These are phyloP conservation scores for Malthinus flaveolus DNA, from an alignment of 2,888 invertebrate species.

Conservation along the genomic window DNA sequence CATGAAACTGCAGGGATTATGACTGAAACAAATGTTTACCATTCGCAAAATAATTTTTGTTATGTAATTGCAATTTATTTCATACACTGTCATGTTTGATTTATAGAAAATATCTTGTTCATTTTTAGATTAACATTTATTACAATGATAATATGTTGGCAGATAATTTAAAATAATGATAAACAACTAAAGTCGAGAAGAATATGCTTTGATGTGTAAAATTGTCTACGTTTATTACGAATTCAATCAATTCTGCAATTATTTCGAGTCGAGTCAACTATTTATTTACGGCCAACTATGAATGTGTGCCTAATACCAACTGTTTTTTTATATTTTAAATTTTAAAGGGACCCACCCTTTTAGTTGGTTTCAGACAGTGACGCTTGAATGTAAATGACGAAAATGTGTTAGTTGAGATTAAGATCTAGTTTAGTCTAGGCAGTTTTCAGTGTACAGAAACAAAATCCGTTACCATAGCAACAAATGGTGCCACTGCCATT, in stretches of 20 bases:
- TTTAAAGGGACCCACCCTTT: too few species aligned
- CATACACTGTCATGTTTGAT: neutral
- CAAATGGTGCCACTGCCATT: too few species aligned
- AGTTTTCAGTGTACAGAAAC: too few species aligned
- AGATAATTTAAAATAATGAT: constrained; percentile 14
- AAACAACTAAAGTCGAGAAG: constrained; percentile 5
- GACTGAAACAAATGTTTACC: constrained; percentile 18
- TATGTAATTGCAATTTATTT: neutral
- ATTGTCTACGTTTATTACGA: neutral
- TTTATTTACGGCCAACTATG: too few species aligned
- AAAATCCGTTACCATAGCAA: too few species aligned
- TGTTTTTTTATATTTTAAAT: too few species aligned
- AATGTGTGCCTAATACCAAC: too few species aligned
- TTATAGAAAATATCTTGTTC: neutral
- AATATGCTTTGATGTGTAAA: neutral
- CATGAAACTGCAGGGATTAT: constrained; percentile 18
- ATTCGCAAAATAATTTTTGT: constrained; percentile 4
- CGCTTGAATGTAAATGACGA: too few species aligned
- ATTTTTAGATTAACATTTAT: constrained; percentile 10
- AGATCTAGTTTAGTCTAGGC: too few species aligned
- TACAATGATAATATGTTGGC: constrained; percentile 14
- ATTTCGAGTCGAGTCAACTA: too few species aligned
- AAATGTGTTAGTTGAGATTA: too few species aligned
- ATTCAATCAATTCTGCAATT: neutral
- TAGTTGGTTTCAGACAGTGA: too few species aligned